These are phyloP conservation scores for Patella vulgata DNA, from an alignment of 1,140 invertebrate genomes.

Conservation along the genomic window DNA sequence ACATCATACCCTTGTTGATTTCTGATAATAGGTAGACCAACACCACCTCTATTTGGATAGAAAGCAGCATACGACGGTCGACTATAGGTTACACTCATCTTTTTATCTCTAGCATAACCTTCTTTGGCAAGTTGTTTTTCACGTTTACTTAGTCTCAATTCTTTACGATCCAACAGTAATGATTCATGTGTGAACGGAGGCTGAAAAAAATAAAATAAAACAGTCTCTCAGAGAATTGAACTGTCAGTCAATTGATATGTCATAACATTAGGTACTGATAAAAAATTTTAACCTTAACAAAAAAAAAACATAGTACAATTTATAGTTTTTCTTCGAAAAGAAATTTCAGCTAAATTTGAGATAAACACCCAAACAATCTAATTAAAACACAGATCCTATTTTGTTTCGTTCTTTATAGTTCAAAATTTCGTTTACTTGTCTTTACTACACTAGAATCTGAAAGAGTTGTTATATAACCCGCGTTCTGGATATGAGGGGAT, in stretches of 20 bases:
- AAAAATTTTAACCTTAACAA: neutral
- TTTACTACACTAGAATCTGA: no score
- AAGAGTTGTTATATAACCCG: no score
- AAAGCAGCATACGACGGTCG: constrained; percentile 68
- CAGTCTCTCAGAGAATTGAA: neutral
- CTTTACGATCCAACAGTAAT: constrained; percentile 92
- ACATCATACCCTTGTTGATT: no score
- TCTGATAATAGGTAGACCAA: neutral
- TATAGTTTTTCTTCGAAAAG: no score
- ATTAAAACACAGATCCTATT: no score
- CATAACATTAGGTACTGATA: no score
- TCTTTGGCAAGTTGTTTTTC: constrained; percentile 92
- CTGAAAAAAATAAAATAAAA: constrained; percentile 52
- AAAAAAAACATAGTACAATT: neutral
- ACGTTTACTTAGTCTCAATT: constrained; percentile 92
- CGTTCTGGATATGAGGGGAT: no score
- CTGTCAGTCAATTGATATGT: no score
- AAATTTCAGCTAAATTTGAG: no score
- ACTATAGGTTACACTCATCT: constrained; percentile 76
- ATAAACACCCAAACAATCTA: no score
- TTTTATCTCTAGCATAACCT: constrained; percentile 94
- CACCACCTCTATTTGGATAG: constrained; percentile 61
- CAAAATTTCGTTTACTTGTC: no score
- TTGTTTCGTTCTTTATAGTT: no score
- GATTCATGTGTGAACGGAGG: constrained; percentile 98